A percentile compares a stretch with the other conserved stretches of the same genome.
phyloP scores from a whole-genome alignment of 1,140 invertebrate species.

The Bombus sibiricus region DNA sequence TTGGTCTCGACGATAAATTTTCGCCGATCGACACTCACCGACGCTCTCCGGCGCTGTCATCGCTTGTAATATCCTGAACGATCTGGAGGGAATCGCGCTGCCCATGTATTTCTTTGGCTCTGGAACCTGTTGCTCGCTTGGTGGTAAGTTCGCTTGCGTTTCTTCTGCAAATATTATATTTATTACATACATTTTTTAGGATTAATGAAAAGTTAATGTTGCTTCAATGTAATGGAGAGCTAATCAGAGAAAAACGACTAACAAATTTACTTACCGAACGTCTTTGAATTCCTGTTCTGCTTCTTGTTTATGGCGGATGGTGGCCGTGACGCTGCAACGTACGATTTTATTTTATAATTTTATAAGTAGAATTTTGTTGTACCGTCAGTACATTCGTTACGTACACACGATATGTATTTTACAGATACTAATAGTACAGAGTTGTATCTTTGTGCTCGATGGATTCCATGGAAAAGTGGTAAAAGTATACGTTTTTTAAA shows the following conservation, averaged over 20 bases:
- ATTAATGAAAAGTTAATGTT: background rate
- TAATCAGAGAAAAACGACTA: background rate
- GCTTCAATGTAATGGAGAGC: background rate
- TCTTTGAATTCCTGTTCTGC: constrained; percentile 79
- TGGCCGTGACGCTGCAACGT: constrained; percentile 68
- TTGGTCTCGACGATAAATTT: background rate
- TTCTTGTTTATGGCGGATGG: constrained; percentile 73
- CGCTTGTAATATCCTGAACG: constrained; percentile 92
- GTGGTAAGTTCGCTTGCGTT: constrained; percentile 84
- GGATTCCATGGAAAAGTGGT: no score
- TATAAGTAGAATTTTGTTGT: background rate
- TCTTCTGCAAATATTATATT: constrained; percentile 73
- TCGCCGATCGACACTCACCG: constrained; percentile 72
- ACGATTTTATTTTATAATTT: background rate
- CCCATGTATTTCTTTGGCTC: constrained; percentile 92
- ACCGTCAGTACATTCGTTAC: no score
- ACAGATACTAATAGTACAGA: background rate
- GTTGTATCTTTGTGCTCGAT: no score
- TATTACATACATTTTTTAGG: background rate
- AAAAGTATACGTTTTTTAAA: no score
- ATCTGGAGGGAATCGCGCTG: constrained; percentile 92
- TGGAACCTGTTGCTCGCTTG: constrained; percentile 86
- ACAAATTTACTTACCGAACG: constrained; percentile 73
- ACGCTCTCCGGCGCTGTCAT: constrained; percentile 88
- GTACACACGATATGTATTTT: no score